Base-by-base conservation (phyloP, 2,888 invertebrate genomes). In the Synergus umbraculus region DNA sequence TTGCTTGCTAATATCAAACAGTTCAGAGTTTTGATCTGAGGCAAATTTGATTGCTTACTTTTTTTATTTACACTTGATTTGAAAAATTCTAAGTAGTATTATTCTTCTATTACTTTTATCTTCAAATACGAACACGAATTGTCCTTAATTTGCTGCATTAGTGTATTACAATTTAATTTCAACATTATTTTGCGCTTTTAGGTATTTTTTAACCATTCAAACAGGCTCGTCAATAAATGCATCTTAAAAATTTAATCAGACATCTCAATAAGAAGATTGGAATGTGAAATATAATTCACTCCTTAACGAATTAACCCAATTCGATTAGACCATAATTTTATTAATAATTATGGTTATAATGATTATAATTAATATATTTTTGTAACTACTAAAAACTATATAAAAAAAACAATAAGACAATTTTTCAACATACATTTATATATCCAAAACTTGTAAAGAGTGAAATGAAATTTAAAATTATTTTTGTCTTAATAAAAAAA, bases 1-100 rank as follows among this genome's bases (percentile, higher is more conserved):
- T 37, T 69, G 58, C 41, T 58, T 54, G 43, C 63, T 49, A 69
- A 22, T 49, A n/a, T 60, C 43, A 43, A 69, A 54, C 41, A 13
- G 49, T 76, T 65, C 65, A 65, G 41, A 77, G 54, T 29, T 73
- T 18, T 49, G 37, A 29, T 54, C 37, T 41, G 49, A 73, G 37
- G n/a, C 73, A 54, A 73, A 54, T 49, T 73, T 54, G 5, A 54
- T 63, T 73, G 37, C 18, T 46, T 12, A 13, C 7, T 10, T 44
- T 67, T 54, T 46, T 12, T 73, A 73, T 73, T 73, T 73, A 73
- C 73, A 73, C 37, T n/a, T 22, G 4, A 49, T 22, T 73, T 49
- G 49, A 73, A 54, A 63, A n/a, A 15, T 73, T 37, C 29, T 54
- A 37, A 37, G 12, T 67, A 65, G 4, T n/a, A 41, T 13, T n/a